These are phyloP conservation scores for Phainopepla nitens DNA, from an alignment of 2,113 vertebrate genomes.

Conservation along the genomic window DNA sequence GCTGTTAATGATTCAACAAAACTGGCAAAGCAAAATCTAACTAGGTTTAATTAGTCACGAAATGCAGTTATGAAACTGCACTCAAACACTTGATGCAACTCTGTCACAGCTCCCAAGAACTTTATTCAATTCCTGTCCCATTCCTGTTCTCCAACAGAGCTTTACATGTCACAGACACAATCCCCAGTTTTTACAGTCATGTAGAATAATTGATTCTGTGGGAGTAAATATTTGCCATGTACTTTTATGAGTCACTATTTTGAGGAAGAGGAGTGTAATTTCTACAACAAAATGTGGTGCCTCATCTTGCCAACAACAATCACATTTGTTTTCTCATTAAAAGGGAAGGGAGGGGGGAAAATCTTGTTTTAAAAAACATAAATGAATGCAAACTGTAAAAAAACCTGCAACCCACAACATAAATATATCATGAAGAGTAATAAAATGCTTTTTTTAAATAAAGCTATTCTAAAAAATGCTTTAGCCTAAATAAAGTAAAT, in stretches of 20 bases:
- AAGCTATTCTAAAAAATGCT: not conserved
- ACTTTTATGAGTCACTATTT: not conserved
- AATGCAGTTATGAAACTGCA: not conserved
- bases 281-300: not conserved
- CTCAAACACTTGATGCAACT: not conserved
- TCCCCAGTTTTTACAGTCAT: not conserved
- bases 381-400: not conserved
- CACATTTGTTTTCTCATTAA: not conserved
- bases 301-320: not conserved
- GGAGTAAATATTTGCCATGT: not conserved
- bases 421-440: not conserved
- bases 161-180: not conserved
- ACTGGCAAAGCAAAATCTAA: not conserved
- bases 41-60: slow-evolving; percentile 8
- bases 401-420: not conserved
- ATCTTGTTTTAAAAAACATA: not conserved
- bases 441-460: not conserved
- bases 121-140: not conserved
- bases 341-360: fast-evolving
- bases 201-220: not conserved
- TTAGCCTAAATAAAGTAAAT: not conserved
- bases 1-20: slow-evolving; percentile 10
- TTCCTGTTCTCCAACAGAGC: not conserved
- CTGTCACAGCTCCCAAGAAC: not conserved
- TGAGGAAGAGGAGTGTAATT: not conserved